A percentile compares a stretch with the other conserved stretches of the same genome.
These are phyloP conservation scores for Kryptopterus vitreolus DNA, from an alignment of 2,797 vertebrate genomes.

Conservation along the genomic window DNA sequence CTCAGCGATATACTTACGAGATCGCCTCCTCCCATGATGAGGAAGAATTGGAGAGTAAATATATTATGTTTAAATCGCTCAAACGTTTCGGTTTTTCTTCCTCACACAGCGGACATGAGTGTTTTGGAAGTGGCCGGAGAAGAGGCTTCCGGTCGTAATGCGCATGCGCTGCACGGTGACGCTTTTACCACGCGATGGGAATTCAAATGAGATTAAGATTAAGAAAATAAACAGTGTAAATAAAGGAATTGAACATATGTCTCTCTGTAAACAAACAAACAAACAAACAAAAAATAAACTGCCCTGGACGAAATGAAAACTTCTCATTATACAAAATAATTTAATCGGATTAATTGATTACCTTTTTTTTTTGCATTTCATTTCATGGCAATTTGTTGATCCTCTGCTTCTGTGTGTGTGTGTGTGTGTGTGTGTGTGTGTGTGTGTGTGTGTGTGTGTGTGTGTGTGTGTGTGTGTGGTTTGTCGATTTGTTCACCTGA, in stretches of 20 bases:
- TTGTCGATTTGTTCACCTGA: not conserved
- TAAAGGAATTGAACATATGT: too few relatives aligned
- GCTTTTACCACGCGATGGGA: too few relatives aligned
- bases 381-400: not conserved
- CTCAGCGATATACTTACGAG: slow-evolving; percentile 63
- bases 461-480: not conserved
- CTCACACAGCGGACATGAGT: slow-evolving; percentile 3
- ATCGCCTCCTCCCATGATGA: slow-evolving; percentile 75
- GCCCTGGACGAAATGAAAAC: too few relatives aligned
- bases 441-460: not conserved
- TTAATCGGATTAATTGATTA: too few relatives aligned
- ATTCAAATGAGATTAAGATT: too few relatives aligned
- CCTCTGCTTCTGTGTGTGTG: not conserved
- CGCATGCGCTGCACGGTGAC: not conserved
- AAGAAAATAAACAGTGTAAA: too few relatives aligned
- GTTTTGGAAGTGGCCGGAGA: not conserved
- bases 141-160: slow-evolving; percentile 9
- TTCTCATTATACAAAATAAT: too few relatives aligned
- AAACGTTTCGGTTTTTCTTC: not conserved
- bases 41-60: not conserved
- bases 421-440: not conserved
- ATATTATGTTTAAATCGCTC: not conserved
- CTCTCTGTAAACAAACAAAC: too few relatives aligned
- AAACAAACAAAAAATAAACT: too few relatives aligned
- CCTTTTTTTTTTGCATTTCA: not conserved